These are phyloP conservation scores for Hirundichthys speculiger DNA, from an alignment of 2,113 vertebrate genomes.

Conservation along the genomic window DNA sequence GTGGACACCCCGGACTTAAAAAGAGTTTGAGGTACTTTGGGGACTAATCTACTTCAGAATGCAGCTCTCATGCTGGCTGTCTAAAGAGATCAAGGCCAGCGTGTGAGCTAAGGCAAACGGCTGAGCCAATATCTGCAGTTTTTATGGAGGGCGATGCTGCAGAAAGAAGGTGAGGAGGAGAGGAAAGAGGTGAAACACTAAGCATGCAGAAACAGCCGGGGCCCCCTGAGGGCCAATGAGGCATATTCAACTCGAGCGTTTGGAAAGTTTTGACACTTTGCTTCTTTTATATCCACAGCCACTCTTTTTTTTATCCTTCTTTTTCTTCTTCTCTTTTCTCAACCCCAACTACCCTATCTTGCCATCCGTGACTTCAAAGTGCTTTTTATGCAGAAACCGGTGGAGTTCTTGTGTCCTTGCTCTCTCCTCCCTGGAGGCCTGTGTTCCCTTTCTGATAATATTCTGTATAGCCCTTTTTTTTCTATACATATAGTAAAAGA, in stretches of 20 bases:
- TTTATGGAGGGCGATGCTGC: slow-evolving; percentile 7
- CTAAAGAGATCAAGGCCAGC: slow-evolving; percentile 53
- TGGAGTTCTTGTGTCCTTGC: slow-evolving; percentile 77
- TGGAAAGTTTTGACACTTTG: slow-evolving; percentile 62
- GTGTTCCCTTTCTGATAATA: slow-evolving; percentile 70
- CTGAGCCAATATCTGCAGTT: slow-evolving; percentile 30
- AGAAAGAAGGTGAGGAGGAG: slow-evolving; percentile 36
- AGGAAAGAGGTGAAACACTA: slow-evolving; percentile 46
- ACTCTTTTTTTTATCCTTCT: slow-evolving; percentile 30
- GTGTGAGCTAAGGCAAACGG: slow-evolving; percentile 35
- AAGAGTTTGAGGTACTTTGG: slow-evolving; percentile 33
- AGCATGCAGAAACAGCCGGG: slow-evolving; percentile 46
- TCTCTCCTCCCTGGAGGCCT: slow-evolving; percentile 76
- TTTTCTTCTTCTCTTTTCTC: slow-evolving; percentile 1
- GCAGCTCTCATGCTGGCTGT: slow-evolving; percentile 46
- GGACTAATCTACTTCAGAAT: slow-evolving; percentile 47
- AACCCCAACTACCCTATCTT: slow-evolving; percentile 7
- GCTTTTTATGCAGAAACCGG: slow-evolving; percentile 82
- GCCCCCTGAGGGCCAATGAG: slow-evolving; percentile 34
- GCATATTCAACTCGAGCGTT: slow-evolving; percentile 50
- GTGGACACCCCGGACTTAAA: slow-evolving; percentile 22
- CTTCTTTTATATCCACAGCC: slow-evolving; percentile 48
- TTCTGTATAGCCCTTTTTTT: slow-evolving; percentile 36
- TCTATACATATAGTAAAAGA: background rate
- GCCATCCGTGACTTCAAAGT: slow-evolving; percentile 82